phyloP scores from a whole-genome alignment of 2,797 vertebrate species.

The Brotula barbata region DNA sequence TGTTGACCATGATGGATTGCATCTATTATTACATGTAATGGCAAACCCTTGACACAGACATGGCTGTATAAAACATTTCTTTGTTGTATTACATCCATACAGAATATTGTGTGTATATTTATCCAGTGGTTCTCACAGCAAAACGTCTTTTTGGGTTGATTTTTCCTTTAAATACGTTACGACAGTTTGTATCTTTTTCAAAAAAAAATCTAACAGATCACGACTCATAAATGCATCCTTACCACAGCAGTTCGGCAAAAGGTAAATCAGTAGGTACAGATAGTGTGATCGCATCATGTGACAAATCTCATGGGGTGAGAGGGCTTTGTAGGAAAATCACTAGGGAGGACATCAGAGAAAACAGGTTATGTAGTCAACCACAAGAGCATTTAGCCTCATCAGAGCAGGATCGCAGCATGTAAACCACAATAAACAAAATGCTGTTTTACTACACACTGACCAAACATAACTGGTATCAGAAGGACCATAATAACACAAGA shows the following conservation, averaged over 20 bases:
- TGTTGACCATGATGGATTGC: too few relatives aligned
- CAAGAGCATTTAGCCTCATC: not conserved
- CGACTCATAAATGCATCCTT: constrained; percentile 17
- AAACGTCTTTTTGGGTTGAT: too few relatives aligned
- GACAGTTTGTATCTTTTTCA: not conserved
- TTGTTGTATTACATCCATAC: too few relatives aligned
- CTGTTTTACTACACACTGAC: too few relatives aligned
- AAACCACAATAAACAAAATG: too few relatives aligned
- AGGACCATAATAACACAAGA: not conserved
- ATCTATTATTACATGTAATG: too few relatives aligned
- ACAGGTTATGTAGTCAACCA: constrained; percentile 10
- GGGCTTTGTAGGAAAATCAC: constrained; percentile 43
- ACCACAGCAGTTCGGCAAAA: constrained; percentile 52
- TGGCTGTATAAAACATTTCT: too few relatives aligned
- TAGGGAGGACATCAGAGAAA: constrained; percentile 47
- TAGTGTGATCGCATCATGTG: constrained; percentile 57
- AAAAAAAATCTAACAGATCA: not conserved
- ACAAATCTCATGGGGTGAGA: constrained; percentile 50
- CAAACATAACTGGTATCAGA: not conserved
- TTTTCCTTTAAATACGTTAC: too few relatives aligned
- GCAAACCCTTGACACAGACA: too few relatives aligned
- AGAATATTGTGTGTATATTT: too few relatives aligned
- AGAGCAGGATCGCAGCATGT: not conserved
- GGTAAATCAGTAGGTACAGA: constrained; percentile 65
- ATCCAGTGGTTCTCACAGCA: too few relatives aligned